Evolutionary conservation across 2,113 vertebrate genomes (phyloP).

Genomic region (Chlorodrepanis virens): DNA sequence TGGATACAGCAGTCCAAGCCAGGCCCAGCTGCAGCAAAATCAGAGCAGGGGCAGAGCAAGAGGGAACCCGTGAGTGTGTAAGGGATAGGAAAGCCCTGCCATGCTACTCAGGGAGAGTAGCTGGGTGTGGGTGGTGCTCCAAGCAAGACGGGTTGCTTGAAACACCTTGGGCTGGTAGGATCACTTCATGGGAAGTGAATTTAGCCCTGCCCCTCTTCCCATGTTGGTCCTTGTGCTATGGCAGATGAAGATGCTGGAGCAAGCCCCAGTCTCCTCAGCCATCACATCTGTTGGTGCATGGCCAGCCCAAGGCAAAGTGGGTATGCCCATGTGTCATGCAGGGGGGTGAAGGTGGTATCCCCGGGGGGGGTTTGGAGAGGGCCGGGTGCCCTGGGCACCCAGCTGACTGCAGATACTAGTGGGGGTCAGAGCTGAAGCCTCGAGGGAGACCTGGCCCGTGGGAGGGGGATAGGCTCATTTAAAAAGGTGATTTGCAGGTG

Average conservation of each 20-base stretch:
- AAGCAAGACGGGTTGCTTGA: neutral
- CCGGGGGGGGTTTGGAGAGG: neutral
- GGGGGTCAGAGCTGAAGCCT: neutral
- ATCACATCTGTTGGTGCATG: neutral
- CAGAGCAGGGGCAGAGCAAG: neutral
- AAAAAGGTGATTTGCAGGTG: neutral
- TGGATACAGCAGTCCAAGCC: neutral
- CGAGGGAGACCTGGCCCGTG: rapidly evolving
- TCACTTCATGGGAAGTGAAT: neutral
- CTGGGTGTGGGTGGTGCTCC: neutral
- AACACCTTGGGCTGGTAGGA: neutral
- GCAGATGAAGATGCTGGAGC: neutral
- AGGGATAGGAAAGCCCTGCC: neutral
- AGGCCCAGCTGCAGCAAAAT: neutral
- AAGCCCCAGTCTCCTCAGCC: neutral
- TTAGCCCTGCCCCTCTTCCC: neutral
- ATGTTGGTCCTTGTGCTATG: neutral
- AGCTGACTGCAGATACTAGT: rapidly evolving
- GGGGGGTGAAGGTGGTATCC: too few species aligned
- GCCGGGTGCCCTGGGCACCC: neutral
- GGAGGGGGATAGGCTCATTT: neutral
- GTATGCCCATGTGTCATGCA: neutral
- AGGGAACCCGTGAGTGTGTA: rapidly evolving
- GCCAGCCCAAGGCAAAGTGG: neutral
- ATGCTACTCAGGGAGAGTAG: neutral